A percentile compares a stretch with the other conserved stretches of the same genome.
Conservation (phyloP, 2,113 vertebrate species). For the Oryzias curvinotus region DNA sequence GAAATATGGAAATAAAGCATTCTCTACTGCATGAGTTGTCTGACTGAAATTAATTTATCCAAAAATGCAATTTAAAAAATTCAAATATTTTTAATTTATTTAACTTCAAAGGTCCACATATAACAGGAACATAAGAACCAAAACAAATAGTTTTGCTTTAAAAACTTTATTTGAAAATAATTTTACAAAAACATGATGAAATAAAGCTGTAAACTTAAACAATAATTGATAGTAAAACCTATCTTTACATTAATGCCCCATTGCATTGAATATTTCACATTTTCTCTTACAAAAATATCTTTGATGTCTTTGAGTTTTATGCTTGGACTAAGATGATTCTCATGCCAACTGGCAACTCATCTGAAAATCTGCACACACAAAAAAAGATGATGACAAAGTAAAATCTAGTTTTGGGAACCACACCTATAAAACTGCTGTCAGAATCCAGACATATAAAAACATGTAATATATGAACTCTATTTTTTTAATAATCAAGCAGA, state of each 20-base stretch:
- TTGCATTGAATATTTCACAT: slow-evolving; percentile 20
- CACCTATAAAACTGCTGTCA: slow-evolving; percentile 10
- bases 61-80: too few species aligned
- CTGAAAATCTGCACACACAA: slow-evolving; percentile 1
- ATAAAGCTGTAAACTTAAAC: slow-evolving; percentile 16
- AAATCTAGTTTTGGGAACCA: slow-evolving; percentile 31
- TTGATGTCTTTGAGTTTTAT: neutral
- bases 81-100: too few species aligned
- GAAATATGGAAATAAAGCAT: too few species aligned
- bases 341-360: slow-evolving; percentile 7
- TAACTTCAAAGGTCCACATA: too few species aligned
- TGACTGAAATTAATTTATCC: too few species aligned
- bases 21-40: too few species aligned
- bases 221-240: slow-evolving; percentile 80
- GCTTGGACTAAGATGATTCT: neutral
- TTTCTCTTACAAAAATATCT: slow-evolving; percentile 6
- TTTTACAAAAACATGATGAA: slow-evolving; percentile 36
- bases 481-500: slow-evolving; percentile 15
- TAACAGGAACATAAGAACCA: too few species aligned
- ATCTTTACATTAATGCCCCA: slow-evolving; percentile 59
- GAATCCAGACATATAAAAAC: neutral
- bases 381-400: slow-evolving; percentile 6
- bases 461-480: slow-evolving; percentile 3
- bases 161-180: slow-evolving; percentile 57
- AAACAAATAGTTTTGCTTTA: neutral